phyloP scores from a whole-genome alignment of 2,797 vertebrate genomes.

The Diceros bicornis region DNA sequence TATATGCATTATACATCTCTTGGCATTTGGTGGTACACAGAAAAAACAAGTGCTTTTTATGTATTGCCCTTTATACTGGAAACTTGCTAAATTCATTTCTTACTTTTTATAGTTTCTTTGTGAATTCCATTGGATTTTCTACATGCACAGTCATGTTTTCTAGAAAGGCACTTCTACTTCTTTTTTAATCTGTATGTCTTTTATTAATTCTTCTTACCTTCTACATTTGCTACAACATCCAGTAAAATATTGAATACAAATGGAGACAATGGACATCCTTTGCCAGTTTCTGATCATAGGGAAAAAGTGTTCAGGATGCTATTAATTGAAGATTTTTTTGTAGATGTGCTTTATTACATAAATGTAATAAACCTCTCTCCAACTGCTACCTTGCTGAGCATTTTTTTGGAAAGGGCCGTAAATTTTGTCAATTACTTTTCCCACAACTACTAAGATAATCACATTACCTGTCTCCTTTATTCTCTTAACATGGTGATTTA shows the following conservation, averaged over 20 bases:
- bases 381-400: neutral
- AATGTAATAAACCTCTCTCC: neutral
- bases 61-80: neutral
- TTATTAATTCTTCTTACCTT: neutral
- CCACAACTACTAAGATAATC: neutral
- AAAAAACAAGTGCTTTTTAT: neutral
- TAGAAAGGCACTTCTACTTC: neutral
- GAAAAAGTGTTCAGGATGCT: neutral
- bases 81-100: neutral
- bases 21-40: no score
- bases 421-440: neutral
- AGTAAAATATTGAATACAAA: neutral
- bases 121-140: neutral
- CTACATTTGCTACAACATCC: neutral
- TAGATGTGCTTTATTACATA: neutral
- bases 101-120: neutral
- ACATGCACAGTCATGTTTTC: neutral
- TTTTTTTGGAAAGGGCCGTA: neutral
- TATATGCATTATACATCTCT: rapidly evolving
- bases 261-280: neutral
- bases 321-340: neutral
- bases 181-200: neutral
- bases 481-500: neutral
- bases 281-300: neutral
- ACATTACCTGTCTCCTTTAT: neutral